A percentile compares a stretch with the other conserved stretches of the same genome.
Conservation (phyloP, 2,888 invertebrate species). For the Sclerodermus sp. region DNA sequence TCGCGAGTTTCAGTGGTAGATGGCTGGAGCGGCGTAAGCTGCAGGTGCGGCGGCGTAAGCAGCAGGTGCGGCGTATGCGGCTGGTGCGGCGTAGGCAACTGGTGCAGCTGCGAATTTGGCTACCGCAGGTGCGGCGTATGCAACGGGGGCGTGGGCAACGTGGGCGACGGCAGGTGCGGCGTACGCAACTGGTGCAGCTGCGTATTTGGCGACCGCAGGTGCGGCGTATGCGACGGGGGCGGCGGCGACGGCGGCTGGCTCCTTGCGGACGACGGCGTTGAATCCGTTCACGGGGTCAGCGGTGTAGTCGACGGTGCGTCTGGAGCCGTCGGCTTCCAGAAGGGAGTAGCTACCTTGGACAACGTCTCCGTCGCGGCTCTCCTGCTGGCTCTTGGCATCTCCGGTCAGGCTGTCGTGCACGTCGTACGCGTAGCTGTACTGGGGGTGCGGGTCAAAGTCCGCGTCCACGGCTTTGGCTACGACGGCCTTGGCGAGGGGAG, state of each 20-base stretch:
- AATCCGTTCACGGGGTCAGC: conserved; percentile 38
- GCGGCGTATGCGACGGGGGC: conserved; percentile 52
- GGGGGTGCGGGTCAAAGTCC: conserved; percentile 41
- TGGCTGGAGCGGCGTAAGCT: conserved; percentile 33
- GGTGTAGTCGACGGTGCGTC: conserved; percentile 36
- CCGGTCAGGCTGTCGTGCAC: conserved; percentile 39
- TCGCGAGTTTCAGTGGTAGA: conserved; percentile 44
- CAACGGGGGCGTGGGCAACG: conserved; percentile 6
- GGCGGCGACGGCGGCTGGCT: conserved; percentile 35
- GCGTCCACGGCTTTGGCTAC: conserved; percentile 36
- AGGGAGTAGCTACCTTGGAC: conserved; percentile 40
- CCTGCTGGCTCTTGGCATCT: conserved; percentile 38
- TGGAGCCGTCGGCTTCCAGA: conserved; percentile 35
- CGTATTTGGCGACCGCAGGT: conserved; percentile 23
- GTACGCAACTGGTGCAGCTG: conserved; percentile 23
- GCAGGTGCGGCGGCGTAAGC: conserved; percentile 18
- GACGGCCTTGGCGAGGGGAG: conserved; percentile 26
- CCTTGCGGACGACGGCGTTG: conserved; percentile 41
- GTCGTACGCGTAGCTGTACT: conserved; percentile 37
- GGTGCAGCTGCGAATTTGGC: conserved; percentile 31
- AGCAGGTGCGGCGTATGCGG: conserved; percentile 22
- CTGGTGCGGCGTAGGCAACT: conserved; percentile 20
- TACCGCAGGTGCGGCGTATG: conserved; percentile 10
- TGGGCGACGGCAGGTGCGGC: conserved; percentile 15
- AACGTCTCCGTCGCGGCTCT: conserved; percentile 38